Conservation (phyloP, 2,888 invertebrate species). For the Patella depressa region DNA sequence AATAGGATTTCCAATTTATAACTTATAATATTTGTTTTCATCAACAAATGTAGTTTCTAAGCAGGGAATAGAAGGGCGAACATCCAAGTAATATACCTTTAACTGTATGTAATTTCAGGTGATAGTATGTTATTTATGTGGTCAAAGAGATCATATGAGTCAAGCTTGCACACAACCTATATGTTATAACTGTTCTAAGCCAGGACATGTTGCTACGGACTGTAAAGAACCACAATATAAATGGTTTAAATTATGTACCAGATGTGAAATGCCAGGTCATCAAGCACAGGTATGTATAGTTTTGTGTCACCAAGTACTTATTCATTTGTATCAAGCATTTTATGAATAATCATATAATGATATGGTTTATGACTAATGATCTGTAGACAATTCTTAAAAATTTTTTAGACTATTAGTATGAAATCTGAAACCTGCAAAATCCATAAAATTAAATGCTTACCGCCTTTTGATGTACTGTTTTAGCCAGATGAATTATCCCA, state of each 20-base stretch:
- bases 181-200: constrained; percentile 55
- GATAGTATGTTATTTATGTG: constrained; percentile 50
- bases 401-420: no score
- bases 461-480: no score
- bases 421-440: no score
- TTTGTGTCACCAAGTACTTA: neutral
- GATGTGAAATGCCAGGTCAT: constrained; percentile 49
- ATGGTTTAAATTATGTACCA: constrained; percentile 32
- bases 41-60: no score
- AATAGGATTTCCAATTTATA: no score
- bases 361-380: no score
- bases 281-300: constrained; percentile 34
- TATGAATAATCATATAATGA: neutral
- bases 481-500: no score
- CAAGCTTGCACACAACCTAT: constrained; percentile 43
- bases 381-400: no score
- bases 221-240: constrained; percentile 37
- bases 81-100: no score
- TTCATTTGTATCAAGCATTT: neutral
- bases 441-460: no score
- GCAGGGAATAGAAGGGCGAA: no score
- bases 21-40: no score
- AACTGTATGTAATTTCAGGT: constrained; percentile 36
- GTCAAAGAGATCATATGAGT: constrained; percentile 44
- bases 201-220: constrained; percentile 46